Conservation (phyloP, 2,113 vertebrate genomes). For the Aleadryas rufinucha region DNA sequence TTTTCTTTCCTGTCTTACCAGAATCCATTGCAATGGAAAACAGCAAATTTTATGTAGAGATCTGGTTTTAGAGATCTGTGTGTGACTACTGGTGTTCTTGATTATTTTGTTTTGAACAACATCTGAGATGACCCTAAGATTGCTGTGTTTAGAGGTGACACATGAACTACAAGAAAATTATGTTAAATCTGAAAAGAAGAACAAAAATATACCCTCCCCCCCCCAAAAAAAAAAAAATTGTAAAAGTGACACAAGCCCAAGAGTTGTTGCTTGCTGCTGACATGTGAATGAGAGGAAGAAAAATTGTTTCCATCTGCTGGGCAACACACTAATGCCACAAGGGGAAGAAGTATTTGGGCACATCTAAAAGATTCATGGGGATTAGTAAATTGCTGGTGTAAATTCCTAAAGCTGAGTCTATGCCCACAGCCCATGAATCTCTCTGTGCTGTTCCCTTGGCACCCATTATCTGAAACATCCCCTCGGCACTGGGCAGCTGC, state of each 20-base stretch:
- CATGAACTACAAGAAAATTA: neutral
- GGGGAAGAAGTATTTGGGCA: neutral
- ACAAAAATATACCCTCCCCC: neutral
- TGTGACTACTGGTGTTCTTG: neutral
- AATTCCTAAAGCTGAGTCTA: neutral
- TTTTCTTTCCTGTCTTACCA: neutral
- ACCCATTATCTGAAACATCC: neutral
- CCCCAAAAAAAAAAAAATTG: accelerated
- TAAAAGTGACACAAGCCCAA: neutral
- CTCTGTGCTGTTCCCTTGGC: neutral
- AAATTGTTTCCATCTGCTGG: neutral
- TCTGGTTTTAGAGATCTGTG: neutral
- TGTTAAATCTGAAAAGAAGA: neutral
- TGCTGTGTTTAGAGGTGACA: neutral
- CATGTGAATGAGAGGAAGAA: neutral
- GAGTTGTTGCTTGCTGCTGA: neutral
- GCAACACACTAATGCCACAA: neutral
- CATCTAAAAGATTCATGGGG: neutral
- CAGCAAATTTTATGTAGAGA: neutral
- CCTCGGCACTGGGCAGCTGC: accelerated
- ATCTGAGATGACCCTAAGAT: neutral
- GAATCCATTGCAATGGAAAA: neutral
- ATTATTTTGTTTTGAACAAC: neutral
- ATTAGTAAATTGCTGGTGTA: neutral
- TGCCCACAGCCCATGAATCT: neutral